Conservation (phyloP, 2,797 vertebrate species). For the Crocidura indochinensis region DNA sequence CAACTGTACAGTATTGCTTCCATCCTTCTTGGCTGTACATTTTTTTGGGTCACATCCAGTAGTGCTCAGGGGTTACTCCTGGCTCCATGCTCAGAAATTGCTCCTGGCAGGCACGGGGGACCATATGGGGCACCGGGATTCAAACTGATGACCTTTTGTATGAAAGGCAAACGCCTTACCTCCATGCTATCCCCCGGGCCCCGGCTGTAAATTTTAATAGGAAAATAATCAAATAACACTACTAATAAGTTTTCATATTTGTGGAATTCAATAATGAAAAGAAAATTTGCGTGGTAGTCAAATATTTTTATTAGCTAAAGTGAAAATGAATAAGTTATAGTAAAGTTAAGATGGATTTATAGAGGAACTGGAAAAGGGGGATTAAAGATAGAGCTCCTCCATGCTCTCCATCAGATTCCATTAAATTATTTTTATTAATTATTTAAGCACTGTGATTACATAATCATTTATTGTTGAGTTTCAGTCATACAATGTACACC, state of each 20-base stretch:
- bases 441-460: no score
- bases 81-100: no score
- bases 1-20: neutral
- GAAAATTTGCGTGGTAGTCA: neutral
- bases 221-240: conserved; percentile 24
- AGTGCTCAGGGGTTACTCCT: no score
- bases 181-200: no score
- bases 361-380: neutral
- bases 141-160: no score
- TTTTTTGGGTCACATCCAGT: no score
- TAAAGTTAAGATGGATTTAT: neutral
- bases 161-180: no score
- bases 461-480: no score
- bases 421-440: neutral
- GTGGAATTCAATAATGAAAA: conserved; percentile 30
- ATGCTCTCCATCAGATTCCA: neutral
- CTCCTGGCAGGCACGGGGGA: no score
- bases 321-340: neutral
- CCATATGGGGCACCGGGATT: no score
- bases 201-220: neutral
- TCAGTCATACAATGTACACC: no score
- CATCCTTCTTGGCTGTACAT: neutral
- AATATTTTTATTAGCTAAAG: conserved; percentile 28
- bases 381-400: neutral
- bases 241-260: conserved; percentile 17